Evolutionary conservation across 1,140 invertebrate species (phyloP).

Genomic region (Oryzaephilus surinamensis): DNA sequence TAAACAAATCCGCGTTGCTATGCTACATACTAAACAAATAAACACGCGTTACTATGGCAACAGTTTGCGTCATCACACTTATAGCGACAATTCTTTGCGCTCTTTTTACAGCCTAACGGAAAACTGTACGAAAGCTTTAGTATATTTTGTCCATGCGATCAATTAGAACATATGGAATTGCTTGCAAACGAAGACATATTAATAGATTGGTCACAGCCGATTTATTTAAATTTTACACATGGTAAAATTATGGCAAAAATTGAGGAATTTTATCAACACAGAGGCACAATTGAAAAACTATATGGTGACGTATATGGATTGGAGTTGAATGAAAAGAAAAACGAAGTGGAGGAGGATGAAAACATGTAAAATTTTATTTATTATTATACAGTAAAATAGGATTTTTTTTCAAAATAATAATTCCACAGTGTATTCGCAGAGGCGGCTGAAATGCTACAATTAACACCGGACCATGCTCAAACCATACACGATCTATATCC

Average conservation of each 20-base stretch:
- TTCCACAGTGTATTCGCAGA: constrained; percentile 47
- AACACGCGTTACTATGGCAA: neutral
- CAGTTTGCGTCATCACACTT: neutral
- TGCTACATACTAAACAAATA: neutral
- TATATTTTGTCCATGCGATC: constrained; percentile 67
- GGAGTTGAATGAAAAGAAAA: constrained; percentile 5
- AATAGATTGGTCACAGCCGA: constrained; percentile 61
- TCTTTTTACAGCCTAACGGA: constrained; percentile 52
- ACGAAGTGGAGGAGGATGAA: constrained; percentile 15
- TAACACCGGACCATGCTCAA: constrained; percentile 63
- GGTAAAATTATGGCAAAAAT: constrained; percentile 61
- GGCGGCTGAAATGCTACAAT: constrained; percentile 53
- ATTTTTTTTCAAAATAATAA: constrained; percentile 4
- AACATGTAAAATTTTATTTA: constrained; percentile 7
- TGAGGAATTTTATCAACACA: constrained; percentile 50
- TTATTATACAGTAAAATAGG: constrained; percentile 1
- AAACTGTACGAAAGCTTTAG: constrained; percentile 68
- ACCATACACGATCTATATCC: constrained; percentile 74
- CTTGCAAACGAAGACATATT: constrained; percentile 61
- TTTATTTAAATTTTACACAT: constrained; percentile 77
- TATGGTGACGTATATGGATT: constrained; percentile 66
- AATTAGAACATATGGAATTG: constrained; percentile 55
- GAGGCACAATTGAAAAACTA: constrained; percentile 58
- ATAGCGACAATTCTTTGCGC: neutral
- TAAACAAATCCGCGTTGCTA: neutral